Evolutionary conservation across 2,888 invertebrate species (phyloP), one percentile per base, ranked within the genome.

Genomic region (Molorchus minor): DNA sequence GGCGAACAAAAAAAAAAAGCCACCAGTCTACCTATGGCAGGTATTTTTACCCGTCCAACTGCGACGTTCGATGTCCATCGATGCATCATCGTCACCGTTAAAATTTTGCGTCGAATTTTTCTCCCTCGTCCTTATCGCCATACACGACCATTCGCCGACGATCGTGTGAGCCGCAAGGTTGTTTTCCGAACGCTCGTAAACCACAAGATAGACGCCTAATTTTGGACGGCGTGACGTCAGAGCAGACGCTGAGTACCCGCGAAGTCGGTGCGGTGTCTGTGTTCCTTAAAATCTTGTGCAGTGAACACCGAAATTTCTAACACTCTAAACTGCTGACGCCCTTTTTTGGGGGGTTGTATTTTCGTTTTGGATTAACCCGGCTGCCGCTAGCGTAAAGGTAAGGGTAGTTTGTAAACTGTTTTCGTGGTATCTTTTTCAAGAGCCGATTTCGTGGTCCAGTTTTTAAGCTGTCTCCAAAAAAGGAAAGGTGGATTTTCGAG

Each of bases 221-320:
- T 76, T 76, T 75, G 76, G 75, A 75, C 71, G 68, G 41, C 41
- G 67, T 76, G 76, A 76, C 76, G 75, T 75, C 74, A 76, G 64
- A 58, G 65, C 55, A 60, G 64, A 62, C 67, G 65, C 62, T 64
- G 59, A 57, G 46, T 47, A 58, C 44, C 38, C 33, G 43, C 61
- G 38, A 45, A 59, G 25, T 47, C 61, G 56, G 4, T 25, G 25
- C 47, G 55, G 61, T 60, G 60, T 55, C 62, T 71, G 70, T 71
- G 71, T 71, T 71, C 70, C 61, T 63, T 66, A 66, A 68, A 63
- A 63, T 67, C 65, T 65, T 67, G 72, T 69, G 70, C 63, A 70
- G 71, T 70, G 74, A 70, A 70, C 70, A 67, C 69, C 70, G 64
- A 58, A 49, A 55, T 64, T 64, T 60, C 56, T 40, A 62, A 58